Evolutionary conservation across 2,888 invertebrate species (phyloP).

Genomic region (Neelides folsomi): DNA sequence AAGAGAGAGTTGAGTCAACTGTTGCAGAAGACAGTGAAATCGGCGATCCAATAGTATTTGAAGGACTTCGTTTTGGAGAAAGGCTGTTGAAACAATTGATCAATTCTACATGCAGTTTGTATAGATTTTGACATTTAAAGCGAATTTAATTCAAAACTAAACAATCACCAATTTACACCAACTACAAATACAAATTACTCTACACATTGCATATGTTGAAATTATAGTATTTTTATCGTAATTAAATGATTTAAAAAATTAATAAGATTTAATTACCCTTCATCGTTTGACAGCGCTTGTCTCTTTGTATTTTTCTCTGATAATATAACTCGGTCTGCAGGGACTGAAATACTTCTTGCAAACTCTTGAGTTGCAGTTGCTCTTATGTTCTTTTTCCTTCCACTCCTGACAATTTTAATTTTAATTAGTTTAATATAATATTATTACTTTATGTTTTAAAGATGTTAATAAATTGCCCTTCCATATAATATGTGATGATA

Average conservation of each 20-base stretch:
- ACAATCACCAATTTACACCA: too few relatives aligned
- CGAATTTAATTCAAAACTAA: too few relatives aligned
- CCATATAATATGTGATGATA: too few relatives aligned
- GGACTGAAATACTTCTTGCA: conserved; percentile 74
- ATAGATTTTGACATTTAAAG: too few relatives aligned
- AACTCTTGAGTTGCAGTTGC: conserved; percentile 57
- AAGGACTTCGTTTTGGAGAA: conserved; percentile 22
- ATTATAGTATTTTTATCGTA: too few relatives aligned
- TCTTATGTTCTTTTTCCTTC: conserved; percentile 54
- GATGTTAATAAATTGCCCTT: not conserved
- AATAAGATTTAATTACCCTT: conserved; percentile 38
- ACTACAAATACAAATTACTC: too few relatives aligned
- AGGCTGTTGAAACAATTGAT: not conserved
- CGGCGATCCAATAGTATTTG: conserved; percentile 29
- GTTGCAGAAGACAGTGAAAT: conserved; percentile 16
- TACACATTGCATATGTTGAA: too few relatives aligned
- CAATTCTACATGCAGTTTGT: too few relatives aligned
- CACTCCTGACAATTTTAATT: conserved; percentile 21
- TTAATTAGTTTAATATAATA: not conserved
- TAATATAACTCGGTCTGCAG: conserved; percentile 53
- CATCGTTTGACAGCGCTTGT: conserved; percentile 40
- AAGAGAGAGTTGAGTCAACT: conserved; percentile 26
- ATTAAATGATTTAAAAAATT: too few relatives aligned
- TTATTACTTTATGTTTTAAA: conserved; percentile 1
- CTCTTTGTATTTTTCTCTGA: conserved; percentile 31